A percentile compares a stretch with the other conserved stretches of the same genome.
phyloP scores from a whole-genome alignment of 2,888 invertebrate genomes.

The Didymodactylos carnosus region DNA sequence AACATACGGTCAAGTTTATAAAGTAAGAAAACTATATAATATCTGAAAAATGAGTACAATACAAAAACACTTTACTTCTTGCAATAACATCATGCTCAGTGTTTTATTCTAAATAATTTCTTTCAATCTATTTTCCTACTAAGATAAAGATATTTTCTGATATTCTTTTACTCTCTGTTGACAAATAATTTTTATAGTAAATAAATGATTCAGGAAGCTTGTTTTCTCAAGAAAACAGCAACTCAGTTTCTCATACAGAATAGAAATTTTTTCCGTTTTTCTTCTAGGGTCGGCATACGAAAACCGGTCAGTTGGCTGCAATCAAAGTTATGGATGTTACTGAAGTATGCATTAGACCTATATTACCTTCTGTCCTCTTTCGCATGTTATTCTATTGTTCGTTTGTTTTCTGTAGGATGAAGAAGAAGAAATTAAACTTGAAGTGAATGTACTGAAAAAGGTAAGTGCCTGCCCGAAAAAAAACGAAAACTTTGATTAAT shows the following conservation, averaged over 20 bases:
- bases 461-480: conserved; percentile 35
- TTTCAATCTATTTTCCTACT: not conserved
- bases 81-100: not conserved
- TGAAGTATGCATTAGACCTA: conserved; percentile 37
- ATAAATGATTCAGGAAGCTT: too few species aligned
- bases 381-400: too few species aligned
- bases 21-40: too few species aligned
- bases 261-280: not conserved
- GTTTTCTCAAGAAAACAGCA: not conserved
- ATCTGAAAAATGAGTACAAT: not conserved
- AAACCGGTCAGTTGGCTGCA: conserved; percentile 96
- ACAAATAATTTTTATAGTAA: too few species aligned
- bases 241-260: not conserved
- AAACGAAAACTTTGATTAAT: too few species aligned
- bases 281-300: conserved; percentile 80
- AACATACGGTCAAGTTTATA: conserved; percentile 95
- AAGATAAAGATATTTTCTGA: not conserved
- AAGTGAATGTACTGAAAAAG: conserved; percentile 95
- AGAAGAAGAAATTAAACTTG: conserved; percentile 97
- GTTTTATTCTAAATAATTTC: not conserved
- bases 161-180: not conserved
- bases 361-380: not conserved
- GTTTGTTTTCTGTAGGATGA: conserved; percentile 50
- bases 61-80: not conserved
- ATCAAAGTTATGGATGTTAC: conserved; percentile 99